A percentile compares a stretch with the other conserved stretches of the same genome.
Evolutionary conservation across 1,140 invertebrate species (phyloP).

Genomic region (Drosophila lini): DNA sequence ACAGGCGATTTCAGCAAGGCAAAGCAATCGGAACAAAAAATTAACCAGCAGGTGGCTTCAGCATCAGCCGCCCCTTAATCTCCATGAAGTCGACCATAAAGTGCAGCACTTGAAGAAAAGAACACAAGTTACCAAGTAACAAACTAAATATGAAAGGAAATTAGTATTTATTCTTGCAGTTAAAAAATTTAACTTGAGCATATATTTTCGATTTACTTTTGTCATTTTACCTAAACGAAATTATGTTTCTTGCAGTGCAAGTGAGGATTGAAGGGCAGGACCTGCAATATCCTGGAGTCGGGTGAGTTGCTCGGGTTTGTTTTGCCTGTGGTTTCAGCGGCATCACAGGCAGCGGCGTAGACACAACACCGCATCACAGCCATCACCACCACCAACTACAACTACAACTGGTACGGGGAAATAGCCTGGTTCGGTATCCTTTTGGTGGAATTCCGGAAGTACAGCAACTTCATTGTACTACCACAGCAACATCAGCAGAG

Average conservation of each 20-base stretch:
- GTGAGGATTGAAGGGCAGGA: background rate
- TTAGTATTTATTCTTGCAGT: no score
- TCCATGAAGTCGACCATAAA: background rate
- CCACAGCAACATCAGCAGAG: background rate
- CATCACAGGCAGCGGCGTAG: conserved; percentile 30
- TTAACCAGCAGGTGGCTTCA: conserved; percentile 48
- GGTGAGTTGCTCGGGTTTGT: conserved; percentile 47
- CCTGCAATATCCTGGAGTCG: conserved; percentile 1
- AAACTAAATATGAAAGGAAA: background rate
- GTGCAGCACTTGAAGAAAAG: conserved; percentile 12
- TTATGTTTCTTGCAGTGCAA: conserved; percentile 9
- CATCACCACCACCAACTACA: conserved; percentile 20
- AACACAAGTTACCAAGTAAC: background rate
- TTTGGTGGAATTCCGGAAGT: conserved; percentile 15
- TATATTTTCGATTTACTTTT: background rate
- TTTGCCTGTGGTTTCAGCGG: conserved; percentile 68
- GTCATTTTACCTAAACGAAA: background rate
- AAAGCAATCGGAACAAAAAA: conserved; percentile 34
- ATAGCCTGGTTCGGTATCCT: background rate
- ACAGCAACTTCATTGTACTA: background rate
- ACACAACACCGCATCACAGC: conserved; percentile 28
- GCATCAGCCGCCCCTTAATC: conserved; percentile 31
- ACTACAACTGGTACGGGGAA: conserved; percentile 32
- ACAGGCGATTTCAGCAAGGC: conserved; percentile 19
- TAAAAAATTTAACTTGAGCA: background rate